Evolutionary conservation across 2,797 vertebrate species (phyloP), one percentile per base, ranked within the genome.

Genomic region (Tapera naevia): DNA sequence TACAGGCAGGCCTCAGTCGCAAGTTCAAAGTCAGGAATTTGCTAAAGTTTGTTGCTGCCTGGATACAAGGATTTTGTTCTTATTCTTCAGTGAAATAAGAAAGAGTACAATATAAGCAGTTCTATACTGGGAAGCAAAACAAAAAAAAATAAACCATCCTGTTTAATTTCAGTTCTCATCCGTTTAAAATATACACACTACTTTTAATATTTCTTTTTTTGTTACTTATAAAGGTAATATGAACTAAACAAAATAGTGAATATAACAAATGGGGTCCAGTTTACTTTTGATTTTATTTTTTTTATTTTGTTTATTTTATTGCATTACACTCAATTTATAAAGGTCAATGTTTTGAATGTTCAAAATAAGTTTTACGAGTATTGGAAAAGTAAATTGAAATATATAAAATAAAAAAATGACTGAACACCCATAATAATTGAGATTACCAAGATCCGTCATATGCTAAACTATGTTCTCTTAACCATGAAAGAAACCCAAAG

Each of bases 121-220:
- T 89, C 72, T 54, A 70, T 75, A 37, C 39, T 10, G 2, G 1
- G 2, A 0, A n/a, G n/a, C n/a, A n/a, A n/a, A n/a, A n/a, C n/a
- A 30, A 51, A 12, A 27, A n/a, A 1, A 0, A 10, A 19, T 13
- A 10, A 0, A 27, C 15, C 79, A 2, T 57, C 3, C 54, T 32
- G 30, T 43, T 88, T 62, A 73, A 27, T 82, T 87, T 94, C 11
- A 64, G 15, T 50, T 72, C 9, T 2, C 5, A 30, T 53, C 32
- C 33, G 8, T 75, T 92, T 80, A 46, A 80, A 81, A 82, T 18
- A 6, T 53, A 73, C 69, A 1, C 23, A 50, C 3, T 58, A 9
- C 9, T 73, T 79, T 64, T 57, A 58, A 5, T n/a, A 18, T 41
- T 66, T 33, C 2, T 46, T 61, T 86, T 72, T 71, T 74, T 67